Base-by-base conservation (phyloP, 2,888 invertebrate genomes). In the Helobdella robusta region DNA sequence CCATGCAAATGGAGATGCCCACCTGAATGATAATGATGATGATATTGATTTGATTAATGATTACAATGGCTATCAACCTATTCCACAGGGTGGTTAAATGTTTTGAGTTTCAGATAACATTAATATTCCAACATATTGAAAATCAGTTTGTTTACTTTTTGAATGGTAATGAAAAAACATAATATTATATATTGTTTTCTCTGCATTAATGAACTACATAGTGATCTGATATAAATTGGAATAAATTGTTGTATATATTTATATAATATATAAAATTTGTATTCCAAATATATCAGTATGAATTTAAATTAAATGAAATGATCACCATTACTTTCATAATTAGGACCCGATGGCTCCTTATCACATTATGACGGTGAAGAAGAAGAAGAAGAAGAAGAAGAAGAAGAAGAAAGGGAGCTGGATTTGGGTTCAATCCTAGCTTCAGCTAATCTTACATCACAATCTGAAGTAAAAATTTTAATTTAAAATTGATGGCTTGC, bases 301-400 rank as follows among this genome's bases (percentile, higher is more conserved):
- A n/a, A n/a, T n/a, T n/a, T n/a, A n/a, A n/a, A n/a, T n/a, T n/a
- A n/a, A n/a, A n/a, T n/a, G n/a, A 56, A 30, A 30, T 30, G 32
- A 56, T 56, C 6, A 32, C 5, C 28, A 8, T 50, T 50, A 50
- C 32, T 56, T n/a, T 32, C 32, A 11, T 56, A n/a, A 8, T 8
- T 56, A 56, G 56, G 56, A 25, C 56, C 56, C n/a, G 56, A 56
- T 25, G 56, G 56, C n/a, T n/a, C n/a, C n/a, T n/a, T n/a, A n/a
- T n/a, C n/a, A n/a, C n/a, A n/a, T n/a, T n/a, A n/a, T n/a, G n/a
- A n/a, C n/a, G n/a, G n/a, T n/a, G n/a, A n/a, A 15, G 32, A 30
- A 30, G 32, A 25, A 30, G 32, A 28, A 23, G 25, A 2, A 8
- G 48, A 48, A 25, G 48, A 48, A 56, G 56, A 56, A 15, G 56